Evolutionary conservation across 2,888 invertebrate species (phyloP), one percentile per base, ranked within the genome.

Genomic region (Matsumyia berberina): DNA sequence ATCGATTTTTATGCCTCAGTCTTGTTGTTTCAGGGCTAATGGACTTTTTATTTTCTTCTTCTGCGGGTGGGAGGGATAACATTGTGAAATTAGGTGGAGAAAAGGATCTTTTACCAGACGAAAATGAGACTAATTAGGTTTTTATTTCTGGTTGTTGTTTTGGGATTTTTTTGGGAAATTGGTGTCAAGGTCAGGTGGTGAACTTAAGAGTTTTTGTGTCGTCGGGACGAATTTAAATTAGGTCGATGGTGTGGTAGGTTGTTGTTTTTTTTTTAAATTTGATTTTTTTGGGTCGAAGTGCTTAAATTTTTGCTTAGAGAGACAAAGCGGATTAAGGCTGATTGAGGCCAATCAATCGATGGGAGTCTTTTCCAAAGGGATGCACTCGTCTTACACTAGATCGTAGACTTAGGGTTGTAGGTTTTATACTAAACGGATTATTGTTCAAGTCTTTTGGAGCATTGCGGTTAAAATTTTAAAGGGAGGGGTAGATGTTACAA

Each of bases 11-110:
- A 19, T 69, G 19, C 31, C 31, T 78, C 51, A 49, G 64, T 74
- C 67, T 60, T 58, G 58, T 74, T 80, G 74, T 80, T 85, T 85
- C 80, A 76, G 80, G 85, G 85, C 70, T 85, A 85, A 85, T 85
- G 76, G 74, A 80, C 66, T 67, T 69, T 69, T 67, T 72, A 46
- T 79, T 85, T 70, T 57, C 64, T 60, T 57, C 39, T n/a, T n/a
- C n/a, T n/a, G n/a, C n/a, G n/a, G 7, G 8, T 4, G 15, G 55
- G 24, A 24, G 24, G 69, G 72, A 69, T 82, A 35, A 57, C 12
- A 49, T 46, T 39, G 39, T 51, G 78, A 57, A 73, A 83, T 72
- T 67, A 78, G 57, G 53, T 24, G 53, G 57, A 53, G 42, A 19
- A 33, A 79, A 69, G 62, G 83, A 69, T 64, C 83, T 24, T 80